Evolutionary conservation across 2,113 vertebrate species (phyloP).

Genomic region (Lepidothrix coronata): DNA sequence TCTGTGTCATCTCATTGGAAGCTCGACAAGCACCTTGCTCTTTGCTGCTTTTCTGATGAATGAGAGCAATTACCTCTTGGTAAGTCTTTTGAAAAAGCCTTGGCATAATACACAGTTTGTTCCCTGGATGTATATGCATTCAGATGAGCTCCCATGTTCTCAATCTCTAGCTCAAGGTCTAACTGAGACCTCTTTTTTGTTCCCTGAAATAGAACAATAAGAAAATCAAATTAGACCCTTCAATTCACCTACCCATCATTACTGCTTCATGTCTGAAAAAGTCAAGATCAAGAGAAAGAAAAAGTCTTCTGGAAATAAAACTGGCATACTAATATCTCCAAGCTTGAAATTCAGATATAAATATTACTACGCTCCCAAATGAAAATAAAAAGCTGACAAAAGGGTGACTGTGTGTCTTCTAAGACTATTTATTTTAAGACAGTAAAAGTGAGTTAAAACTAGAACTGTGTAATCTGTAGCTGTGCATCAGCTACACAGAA

Average conservation of each 20-base stretch:
- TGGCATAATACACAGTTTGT: constrained; percentile 97
- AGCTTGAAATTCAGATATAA: background rate
- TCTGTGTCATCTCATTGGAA: background rate
- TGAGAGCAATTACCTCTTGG: constrained; percentile 84
- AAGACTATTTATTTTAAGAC: background rate
- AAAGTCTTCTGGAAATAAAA: background rate
- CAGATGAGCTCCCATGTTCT: constrained; percentile 98
- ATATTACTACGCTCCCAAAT: background rate
- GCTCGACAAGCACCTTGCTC: background rate
- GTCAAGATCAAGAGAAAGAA: background rate
- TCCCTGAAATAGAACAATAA: constrained; percentile 77
- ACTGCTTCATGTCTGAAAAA: background rate
- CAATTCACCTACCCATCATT: background rate
- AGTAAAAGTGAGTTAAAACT: background rate
- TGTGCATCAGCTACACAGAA: background rate
- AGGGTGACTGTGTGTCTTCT: background rate
- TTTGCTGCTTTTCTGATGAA: background rate
- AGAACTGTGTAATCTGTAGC: background rate
- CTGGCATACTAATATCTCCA: background rate
- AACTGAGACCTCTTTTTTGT: constrained; percentile 96
- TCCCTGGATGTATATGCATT: constrained; percentile 96
- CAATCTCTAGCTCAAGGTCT: constrained; percentile 96
- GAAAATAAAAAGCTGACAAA: background rate
- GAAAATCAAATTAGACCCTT: background rate
- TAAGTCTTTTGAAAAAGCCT: constrained; percentile 95